phyloP scores from a whole-genome alignment of 1,140 invertebrate species.

The Mya arenaria region DNA sequence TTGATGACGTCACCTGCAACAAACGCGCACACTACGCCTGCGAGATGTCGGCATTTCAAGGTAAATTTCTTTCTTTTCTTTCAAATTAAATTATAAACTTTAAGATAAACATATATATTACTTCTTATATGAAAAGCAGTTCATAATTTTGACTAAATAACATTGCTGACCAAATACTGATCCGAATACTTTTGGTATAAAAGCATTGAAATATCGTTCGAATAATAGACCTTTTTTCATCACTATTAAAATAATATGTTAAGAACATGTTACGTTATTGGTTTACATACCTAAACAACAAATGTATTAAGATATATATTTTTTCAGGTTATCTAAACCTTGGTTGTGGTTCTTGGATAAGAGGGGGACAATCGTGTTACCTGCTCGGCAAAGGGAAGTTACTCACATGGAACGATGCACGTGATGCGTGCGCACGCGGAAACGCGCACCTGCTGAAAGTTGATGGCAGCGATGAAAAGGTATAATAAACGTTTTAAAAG shows the following conservation, averaged over 20 bases:
- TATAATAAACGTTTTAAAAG: too few relatives aligned
- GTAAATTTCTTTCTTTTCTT: too few relatives aligned
- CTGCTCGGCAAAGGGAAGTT: conserved; percentile 32
- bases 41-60: conserved; percentile 46
- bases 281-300: not conserved
- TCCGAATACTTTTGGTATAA: too few relatives aligned
- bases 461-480: conserved; percentile 48
- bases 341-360: conserved; percentile 56
- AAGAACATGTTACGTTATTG: not conserved
- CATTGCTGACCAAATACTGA: too few relatives aligned
- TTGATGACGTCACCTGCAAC: conserved; percentile 48
- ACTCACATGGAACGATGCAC: conserved; percentile 47
- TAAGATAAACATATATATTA: too few relatives aligned
- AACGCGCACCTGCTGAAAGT: conserved; percentile 44
- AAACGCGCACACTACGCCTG: conserved; percentile 49
- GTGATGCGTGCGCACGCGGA: conserved; percentile 11
- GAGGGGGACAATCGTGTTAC: conserved; percentile 51
- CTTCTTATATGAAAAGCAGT: too few relatives aligned
- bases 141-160: too few relatives aligned
- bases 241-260: not conserved
- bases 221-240: too few relatives aligned
- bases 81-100: too few relatives aligned
- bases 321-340: conserved; percentile 45
- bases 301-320: not conserved
- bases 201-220: too few relatives aligned